phyloP scores from a whole-genome alignment of 2,113 vertebrate genomes.

The Stigmatopora argus region DNA sequence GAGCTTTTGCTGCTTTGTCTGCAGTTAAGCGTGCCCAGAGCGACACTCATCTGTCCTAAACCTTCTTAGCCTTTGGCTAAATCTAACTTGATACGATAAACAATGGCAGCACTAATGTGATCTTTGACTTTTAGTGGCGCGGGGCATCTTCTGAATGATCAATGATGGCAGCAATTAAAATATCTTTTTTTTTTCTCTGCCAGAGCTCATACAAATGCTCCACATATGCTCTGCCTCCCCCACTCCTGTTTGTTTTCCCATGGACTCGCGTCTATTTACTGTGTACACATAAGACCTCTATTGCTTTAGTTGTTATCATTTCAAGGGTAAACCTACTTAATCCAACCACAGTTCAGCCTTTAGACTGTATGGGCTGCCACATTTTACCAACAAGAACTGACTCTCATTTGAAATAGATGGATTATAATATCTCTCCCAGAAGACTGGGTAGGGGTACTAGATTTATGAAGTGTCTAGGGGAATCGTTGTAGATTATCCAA shows the following conservation, averaged over 20 bases:
- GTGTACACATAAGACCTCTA: slow-evolving; percentile 4
- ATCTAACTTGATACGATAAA: slow-evolving; percentile 35
- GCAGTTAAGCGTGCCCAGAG: slow-evolving; percentile 1
- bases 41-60: slow-evolving; percentile 14
- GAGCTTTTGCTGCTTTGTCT: slow-evolving; percentile 10
- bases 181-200: slow-evolving; percentile 3
- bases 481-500: neutral
- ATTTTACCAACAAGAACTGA: neutral
- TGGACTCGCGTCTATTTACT: slow-evolving; percentile 20
- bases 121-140: slow-evolving; percentile 24
- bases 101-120: slow-evolving; percentile 16
- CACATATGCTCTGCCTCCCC: slow-evolving; percentile 25
- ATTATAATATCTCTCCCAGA: neutral
- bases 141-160: slow-evolving; percentile 18
- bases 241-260: slow-evolving; percentile 16
- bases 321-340: slow-evolving; percentile 13
- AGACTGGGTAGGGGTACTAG: neutral
- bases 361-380: neutral
- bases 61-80: slow-evolving; percentile 20
- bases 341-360: neutral
- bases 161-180: slow-evolving; percentile 19
- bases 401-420: neutral
- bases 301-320: neutral
- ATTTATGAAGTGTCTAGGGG: neutral
- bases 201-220: slow-evolving; percentile 14